Base-by-base conservation (phyloP, 2,797 vertebrate species). In the Amniataba percoides region DNA sequence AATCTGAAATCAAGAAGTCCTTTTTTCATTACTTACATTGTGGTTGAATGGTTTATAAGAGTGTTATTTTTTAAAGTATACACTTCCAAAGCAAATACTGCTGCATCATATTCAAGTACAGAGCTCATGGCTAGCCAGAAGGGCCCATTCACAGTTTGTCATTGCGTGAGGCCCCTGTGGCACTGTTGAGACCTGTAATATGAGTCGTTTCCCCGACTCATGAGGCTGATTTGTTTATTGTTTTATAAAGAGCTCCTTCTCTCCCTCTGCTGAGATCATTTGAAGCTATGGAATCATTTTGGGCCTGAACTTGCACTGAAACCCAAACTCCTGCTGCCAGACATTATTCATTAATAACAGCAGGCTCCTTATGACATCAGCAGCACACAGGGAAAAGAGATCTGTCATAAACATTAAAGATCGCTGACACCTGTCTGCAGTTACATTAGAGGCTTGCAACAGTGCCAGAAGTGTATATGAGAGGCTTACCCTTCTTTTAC, bases 201-300 rank as follows among this genome's bases (percentile, higher is more conserved):
- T 25, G 71, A 85, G 79, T 69, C 34, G 64, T 71, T 71, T 61
- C 80, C 23, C 67, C 7, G 7, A 67, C 63, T 83, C 73, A 66
- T 77, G 60, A 77, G 62, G 51, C 73, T 81, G 86, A 82, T 92
- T 88, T 89, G 91, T 93, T 93, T 93, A 93, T 94, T 94, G 87
- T 92, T 92, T 83, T 73, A 90, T 62, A 78, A 80, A 81, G 68
- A 73, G 70, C 69, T 77, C 80, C 68, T 61, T 80, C 77, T 75
- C 58, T 71, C 49, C 62, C 59, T 70, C 78, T 71, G 62, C 66
- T 84, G 80, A 88, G 73, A 82, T 88, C 84, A 84, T 82, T 75
- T 78, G 39, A 83, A 86, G 70, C 71, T 51, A 61, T 61, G 55
- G 83, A 85, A 62, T 87, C 34, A 73, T 82, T 86, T 82, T 70